Base-by-base conservation (phyloP, 37 sponge, comb jelly and placozoan species). In the Cladorhizidae sp. region DNA sequence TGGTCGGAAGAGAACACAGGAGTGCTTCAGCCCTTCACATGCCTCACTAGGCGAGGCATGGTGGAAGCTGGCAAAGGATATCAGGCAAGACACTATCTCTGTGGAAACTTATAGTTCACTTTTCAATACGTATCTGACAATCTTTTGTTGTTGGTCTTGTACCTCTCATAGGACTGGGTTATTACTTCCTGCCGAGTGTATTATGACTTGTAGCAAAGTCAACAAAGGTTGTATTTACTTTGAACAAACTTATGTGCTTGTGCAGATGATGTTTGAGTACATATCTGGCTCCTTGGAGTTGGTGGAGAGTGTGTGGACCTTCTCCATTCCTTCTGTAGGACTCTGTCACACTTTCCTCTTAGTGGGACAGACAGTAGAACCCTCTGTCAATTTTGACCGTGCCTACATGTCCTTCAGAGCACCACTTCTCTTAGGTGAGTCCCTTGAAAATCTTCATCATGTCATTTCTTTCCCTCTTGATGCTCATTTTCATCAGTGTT, bases 191-290 rank as follows among this genome's bases (percentile, higher is more conserved):
- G n/a, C n/a, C n/a, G n/a, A n/a, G n/a, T n/a, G n/a, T n/a, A n/a
- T n/a, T n/a, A n/a, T n/a, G n/a, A n/a, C n/a, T n/a, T n/a, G n/a
- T n/a, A n/a, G n/a, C n/a, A n/a, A n/a, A n/a, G n/a, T n/a, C n/a
- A n/a, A n/a, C n/a, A n/a, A n/a, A n/a, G 5, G 26, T 17, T n/a
- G 5, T 22, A 8, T n/a, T 6, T 17, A 23, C 62, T 61, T 11
- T 22, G 26, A 61, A 26, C 5, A 17, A 54, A 54, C 17, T 54
- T 59, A 6, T 59, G 18, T 65, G 14, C 54, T 28, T 72, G 26
- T 59, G 8, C 50, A 95, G 87, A 92, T 98, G 36, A 88, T 75
- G 12, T 95, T 98, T 91, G 99, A 98, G 69, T 98, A 83, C 58
- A 59, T 40, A 1, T 91, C 96, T 1, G 57, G 71, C 58, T 33